Conservation (phyloP, 2,113 vertebrate genomes). For the Pithys albifrons region DNA sequence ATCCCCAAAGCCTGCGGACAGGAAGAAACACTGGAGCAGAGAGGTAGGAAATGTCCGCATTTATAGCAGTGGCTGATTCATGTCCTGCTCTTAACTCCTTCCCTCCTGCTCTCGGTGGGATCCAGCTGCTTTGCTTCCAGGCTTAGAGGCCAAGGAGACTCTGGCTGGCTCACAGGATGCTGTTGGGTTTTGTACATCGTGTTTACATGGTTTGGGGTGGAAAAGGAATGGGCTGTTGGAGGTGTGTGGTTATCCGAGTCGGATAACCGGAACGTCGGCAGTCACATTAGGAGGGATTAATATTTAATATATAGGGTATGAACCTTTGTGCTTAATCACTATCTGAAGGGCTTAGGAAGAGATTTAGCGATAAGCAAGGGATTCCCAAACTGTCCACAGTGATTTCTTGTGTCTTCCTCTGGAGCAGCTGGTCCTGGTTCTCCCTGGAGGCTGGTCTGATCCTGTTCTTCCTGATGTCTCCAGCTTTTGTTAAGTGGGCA, state of each 20-base stretch:
- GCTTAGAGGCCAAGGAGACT: accelerated
- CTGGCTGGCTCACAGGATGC: background rate
- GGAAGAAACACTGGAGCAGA: background rate
- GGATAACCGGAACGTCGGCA: background rate
- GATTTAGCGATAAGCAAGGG: background rate
- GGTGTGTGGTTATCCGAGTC: background rate
- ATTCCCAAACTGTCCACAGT: background rate
- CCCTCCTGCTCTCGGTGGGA: background rate
- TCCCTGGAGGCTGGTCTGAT: background rate
- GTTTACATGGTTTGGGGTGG: background rate
- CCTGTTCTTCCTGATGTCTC: background rate
- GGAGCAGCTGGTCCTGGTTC: background rate
- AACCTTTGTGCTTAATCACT: conserved; percentile 1
- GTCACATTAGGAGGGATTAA: conserved; percentile 28
- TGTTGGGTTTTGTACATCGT: background rate
- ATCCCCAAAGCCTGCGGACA: background rate
- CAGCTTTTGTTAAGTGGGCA: background rate
- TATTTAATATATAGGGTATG: conserved; percentile 23
- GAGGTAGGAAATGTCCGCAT: conserved; percentile 43
- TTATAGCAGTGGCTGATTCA: conserved; percentile 1
- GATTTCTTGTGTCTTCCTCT: conserved; percentile 3
- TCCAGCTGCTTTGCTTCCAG: background rate
- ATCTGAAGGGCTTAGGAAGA: conserved; percentile 30
- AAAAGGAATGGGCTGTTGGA: background rate
- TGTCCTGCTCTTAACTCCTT: conserved; percentile 27